These are phyloP conservation scores for Streptopelia turtur DNA, from an alignment of 2,797 vertebrate genomes.

Conservation along the genomic window DNA sequence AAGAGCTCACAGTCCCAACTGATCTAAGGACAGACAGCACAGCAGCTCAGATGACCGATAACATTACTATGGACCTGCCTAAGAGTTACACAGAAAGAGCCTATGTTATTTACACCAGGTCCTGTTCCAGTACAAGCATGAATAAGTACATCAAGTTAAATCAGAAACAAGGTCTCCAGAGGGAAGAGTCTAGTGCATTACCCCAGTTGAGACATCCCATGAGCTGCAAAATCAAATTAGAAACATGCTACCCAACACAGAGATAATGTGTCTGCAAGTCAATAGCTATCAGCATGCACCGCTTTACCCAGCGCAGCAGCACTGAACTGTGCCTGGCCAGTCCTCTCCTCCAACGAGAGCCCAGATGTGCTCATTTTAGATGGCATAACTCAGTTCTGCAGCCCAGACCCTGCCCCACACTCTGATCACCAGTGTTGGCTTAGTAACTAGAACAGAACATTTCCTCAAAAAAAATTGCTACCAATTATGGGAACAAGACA, in stretches of 20 bases:
- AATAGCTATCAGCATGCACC: background rate
- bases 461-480: background rate
- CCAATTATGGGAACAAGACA: background rate
- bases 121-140: background rate
- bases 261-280: background rate
- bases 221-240: background rate
- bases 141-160: background rate
- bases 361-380: background rate
- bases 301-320: background rate
- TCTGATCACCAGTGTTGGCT: background rate
- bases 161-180: background rate
- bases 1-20: background rate
- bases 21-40: background rate
- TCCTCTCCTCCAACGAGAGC: background rate
- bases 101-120: background rate
- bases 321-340: background rate
- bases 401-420: rapidly evolving
- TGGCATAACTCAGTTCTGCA: background rate
- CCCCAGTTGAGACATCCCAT: background rate
- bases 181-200: background rate
- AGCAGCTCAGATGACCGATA: background rate
- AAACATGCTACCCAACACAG: background rate
- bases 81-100: background rate
- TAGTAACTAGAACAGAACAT: background rate
- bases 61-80: background rate